These are phyloP conservation scores for Heteromyza rotundicornis DNA, from an alignment of 2,888 invertebrate genomes.

Conservation along the genomic window DNA sequence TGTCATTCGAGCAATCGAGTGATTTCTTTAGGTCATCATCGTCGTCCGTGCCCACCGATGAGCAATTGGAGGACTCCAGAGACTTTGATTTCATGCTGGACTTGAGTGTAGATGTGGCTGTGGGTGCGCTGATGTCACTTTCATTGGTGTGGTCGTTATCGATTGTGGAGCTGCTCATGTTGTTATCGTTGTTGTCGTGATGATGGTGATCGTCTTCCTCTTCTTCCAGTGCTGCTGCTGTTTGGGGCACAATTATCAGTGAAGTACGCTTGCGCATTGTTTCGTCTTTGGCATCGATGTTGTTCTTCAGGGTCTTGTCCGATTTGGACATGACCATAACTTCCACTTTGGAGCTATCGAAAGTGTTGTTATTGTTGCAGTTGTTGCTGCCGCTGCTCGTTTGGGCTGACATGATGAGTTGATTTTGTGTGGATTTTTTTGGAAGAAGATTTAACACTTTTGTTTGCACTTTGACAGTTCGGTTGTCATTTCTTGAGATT, in stretches of 20 bases:
- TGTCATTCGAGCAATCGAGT: conserved; percentile 17
- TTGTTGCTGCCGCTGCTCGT: too few relatives aligned
- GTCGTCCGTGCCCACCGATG: conserved; percentile 27
- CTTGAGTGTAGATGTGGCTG: conserved; percentile 21
- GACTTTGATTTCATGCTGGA: neutral
- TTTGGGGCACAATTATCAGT: conserved; percentile 57
- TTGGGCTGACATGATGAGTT: conserved; percentile 9
- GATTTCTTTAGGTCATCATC: conserved; percentile 27
- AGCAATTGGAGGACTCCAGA: conserved; percentile 5
- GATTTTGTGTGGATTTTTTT: neutral
- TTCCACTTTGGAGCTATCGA: conserved; percentile 52
- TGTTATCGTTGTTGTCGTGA: conserved; percentile 19
- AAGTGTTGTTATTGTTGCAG: conserved; percentile 9
- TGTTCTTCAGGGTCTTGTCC: conserved; percentile 60
- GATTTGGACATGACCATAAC: conserved; percentile 58
- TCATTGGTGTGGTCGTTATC: conserved; percentile 32
- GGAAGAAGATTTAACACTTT: neutral
- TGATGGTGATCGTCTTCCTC: conserved; percentile 29
- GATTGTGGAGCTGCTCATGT: conserved; percentile 32
- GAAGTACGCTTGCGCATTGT: conserved; percentile 60
- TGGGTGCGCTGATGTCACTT: conserved; percentile 9
- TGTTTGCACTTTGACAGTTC: neutral
- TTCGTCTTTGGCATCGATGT: conserved; percentile 61
- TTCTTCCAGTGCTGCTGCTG: conserved; percentile 19
- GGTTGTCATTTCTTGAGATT: neutral